Base-by-base conservation (phyloP, 2,113 vertebrate species). In the Garra rufa region DNA sequence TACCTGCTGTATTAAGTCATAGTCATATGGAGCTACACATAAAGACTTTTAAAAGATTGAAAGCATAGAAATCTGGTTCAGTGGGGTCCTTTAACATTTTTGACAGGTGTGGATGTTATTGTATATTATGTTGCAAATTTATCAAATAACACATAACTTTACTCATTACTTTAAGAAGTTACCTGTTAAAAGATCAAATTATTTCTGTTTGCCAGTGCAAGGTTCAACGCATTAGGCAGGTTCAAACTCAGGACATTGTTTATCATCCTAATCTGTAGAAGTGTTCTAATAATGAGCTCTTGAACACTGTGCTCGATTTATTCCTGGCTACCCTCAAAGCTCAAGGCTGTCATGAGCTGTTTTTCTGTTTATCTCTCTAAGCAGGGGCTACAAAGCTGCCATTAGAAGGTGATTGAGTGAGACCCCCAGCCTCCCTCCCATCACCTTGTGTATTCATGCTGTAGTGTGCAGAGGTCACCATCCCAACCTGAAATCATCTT, bases 331-430 rank as follows among this genome's bases (percentile, higher is more conserved):
- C 83, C 85, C 21, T 76, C 48, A 41, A 67, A 88, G 48, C 80
- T 86, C 87, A 88, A 89, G 88, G 87, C 89, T 88, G 88, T 91
- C 87, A 86, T 87, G 84, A 73, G 83, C 55, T 76, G 74, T 84
- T 81, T 86, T 76, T 88, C 81, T 84, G 85, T 89, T 91, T 88
- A 88, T 91, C 87, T 89, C 84, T 83, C 55, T 74, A 59, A 86
- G 81, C 70, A 82, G 87, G 83, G 82, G 76, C 86, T 61, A 87
- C 79, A 85, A 82, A 84, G 61, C 85, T 75, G 78, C 81, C 82
- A 85, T 89, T 90, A 85, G 81, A 65, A 71, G 86, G 71, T 86
- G 88, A 90, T 87, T 85, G 89, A 89, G 75, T 90, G 81, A 55
- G 43, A 41, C 87, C 74, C 74, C 83, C 24, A 50, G 43, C 61